phyloP scores from a whole-genome alignment of 2,888 invertebrate genomes.

The Synergus gifuensis region DNA sequence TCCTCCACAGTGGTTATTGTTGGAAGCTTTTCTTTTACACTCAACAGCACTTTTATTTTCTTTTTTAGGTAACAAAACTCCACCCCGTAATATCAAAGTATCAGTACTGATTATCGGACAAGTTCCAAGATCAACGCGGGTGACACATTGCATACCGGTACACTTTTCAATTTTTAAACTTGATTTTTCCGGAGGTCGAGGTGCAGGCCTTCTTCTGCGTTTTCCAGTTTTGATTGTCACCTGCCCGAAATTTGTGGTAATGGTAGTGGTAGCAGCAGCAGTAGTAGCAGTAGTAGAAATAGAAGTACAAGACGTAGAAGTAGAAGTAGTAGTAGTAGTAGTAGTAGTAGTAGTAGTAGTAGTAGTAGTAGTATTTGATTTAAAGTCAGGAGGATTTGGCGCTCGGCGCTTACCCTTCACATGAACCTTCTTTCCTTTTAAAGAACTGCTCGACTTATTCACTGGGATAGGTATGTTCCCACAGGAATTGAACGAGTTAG shows the following conservation, averaged over 20 bases:
- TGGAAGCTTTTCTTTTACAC: slow-evolving; percentile 43
- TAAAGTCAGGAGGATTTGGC: slow-evolving; percentile 82
- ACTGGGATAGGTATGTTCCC: slow-evolving; percentile 61
- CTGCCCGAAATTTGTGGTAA: slow-evolving; percentile 63
- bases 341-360: slow-evolving; percentile 37
- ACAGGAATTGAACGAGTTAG: slow-evolving; percentile 65
- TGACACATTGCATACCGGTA: slow-evolving; percentile 40
- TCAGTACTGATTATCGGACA: slow-evolving; percentile 70
- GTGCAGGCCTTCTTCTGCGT: slow-evolving; percentile 80
- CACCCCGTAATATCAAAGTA: slow-evolving; percentile 71
- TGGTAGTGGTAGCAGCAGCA: too few species aligned
- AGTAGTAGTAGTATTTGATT: slow-evolving; percentile 52
- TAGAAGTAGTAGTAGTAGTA: too few species aligned
- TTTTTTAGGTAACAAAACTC: slow-evolving; percentile 68
- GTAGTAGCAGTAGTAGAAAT: too few species aligned
- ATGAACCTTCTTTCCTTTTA: slow-evolving; percentile 82
- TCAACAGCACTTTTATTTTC: slow-evolving; percentile 49
- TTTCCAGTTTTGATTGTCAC: slow-evolving; percentile 54
- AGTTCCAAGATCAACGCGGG: slow-evolving; percentile 49
- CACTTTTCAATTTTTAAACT: slow-evolving; percentile 51
- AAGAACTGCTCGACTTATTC: slow-evolving; percentile 60
- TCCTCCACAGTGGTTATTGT: slow-evolving; percentile 16
- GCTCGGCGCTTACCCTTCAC: slow-evolving; percentile 88
- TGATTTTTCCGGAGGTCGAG: slow-evolving; percentile 78
- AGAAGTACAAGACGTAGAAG: too few species aligned